phyloP scores from a whole-genome alignment of 2,113 vertebrate species.

The Pygoscelis adeliae region DNA sequence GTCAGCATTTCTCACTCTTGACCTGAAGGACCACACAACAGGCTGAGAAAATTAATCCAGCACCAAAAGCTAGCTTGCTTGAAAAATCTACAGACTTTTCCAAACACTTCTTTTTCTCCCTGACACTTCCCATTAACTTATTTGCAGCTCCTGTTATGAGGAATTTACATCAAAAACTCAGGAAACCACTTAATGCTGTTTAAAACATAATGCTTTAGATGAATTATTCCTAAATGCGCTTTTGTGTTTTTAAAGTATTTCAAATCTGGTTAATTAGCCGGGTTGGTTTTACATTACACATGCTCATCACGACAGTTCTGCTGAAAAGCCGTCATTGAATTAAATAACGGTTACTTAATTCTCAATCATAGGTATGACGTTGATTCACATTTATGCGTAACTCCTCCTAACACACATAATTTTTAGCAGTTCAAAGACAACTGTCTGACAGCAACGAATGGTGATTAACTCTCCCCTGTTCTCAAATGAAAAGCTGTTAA shows the following conservation, averaged over 20 bases:
- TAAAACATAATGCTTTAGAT: not conserved
- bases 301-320: not conserved
- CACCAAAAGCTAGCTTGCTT: not conserved
- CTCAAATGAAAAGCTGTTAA: slow-evolving; percentile 1
- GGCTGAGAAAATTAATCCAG: not conserved
- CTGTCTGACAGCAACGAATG: not conserved
- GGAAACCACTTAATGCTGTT: not conserved
- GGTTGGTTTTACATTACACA: not conserved
- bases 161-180: not conserved
- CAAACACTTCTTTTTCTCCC: not conserved
- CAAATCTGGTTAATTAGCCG: not conserved
- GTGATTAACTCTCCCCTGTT: not conserved
- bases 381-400: not conserved
- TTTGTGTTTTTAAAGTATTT: not conserved
- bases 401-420: not conserved
- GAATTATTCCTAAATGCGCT: not conserved
- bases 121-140: not conserved
- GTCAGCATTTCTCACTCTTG: not conserved
- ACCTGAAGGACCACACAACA: not conserved
- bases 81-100: not conserved
- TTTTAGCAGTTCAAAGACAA: not conserved
- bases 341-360: not conserved
- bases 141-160: not conserved
- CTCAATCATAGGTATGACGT: not conserved
- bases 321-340: not conserved